Conservation (phyloP, 2,888 invertebrate genomes). For the Calliphora vomitoria region DNA sequence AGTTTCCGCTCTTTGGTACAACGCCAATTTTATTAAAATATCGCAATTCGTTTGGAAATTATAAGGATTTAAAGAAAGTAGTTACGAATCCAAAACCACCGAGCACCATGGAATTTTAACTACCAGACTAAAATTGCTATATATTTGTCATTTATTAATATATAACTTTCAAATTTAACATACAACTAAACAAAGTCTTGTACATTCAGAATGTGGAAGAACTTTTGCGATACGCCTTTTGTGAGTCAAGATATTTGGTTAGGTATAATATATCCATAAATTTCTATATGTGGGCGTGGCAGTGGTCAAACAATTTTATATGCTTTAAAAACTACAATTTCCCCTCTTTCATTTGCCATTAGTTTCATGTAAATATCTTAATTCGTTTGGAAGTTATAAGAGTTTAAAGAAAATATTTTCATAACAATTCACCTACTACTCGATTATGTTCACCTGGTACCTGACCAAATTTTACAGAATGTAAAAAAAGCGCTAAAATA, state of each 20-base stretch:
- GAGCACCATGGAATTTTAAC: background rate
- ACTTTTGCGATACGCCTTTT: background rate
- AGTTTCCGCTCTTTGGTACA: background rate
- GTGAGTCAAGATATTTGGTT: background rate
- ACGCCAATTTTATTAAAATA: background rate
- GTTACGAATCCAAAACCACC: background rate
- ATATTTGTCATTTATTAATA: too few species aligned
- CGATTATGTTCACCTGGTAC: slow-evolving; percentile 1
- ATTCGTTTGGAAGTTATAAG: background rate
- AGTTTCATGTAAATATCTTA: background rate
- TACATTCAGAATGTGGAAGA: background rate
- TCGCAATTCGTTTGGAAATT: background rate
- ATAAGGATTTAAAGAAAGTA: background rate
- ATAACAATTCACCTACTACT: background rate
- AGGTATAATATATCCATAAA: too few species aligned
- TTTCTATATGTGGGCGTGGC: background rate
- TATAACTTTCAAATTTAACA: background rate
- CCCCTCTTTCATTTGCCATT: background rate
- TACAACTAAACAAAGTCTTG: background rate
- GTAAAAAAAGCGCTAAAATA: background rate
- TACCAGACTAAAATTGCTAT: background rate
- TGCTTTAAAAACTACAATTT: background rate
- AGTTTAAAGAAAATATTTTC: background rate
- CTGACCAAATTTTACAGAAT: background rate
- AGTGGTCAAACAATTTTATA: background rate